Percentiles rank a stretch among this genome's conserved stretches.
These are phyloP conservation scores for Xylophagus ater DNA, from an alignment of 2,888 invertebrate genomes.

Conservation along the genomic window DNA sequence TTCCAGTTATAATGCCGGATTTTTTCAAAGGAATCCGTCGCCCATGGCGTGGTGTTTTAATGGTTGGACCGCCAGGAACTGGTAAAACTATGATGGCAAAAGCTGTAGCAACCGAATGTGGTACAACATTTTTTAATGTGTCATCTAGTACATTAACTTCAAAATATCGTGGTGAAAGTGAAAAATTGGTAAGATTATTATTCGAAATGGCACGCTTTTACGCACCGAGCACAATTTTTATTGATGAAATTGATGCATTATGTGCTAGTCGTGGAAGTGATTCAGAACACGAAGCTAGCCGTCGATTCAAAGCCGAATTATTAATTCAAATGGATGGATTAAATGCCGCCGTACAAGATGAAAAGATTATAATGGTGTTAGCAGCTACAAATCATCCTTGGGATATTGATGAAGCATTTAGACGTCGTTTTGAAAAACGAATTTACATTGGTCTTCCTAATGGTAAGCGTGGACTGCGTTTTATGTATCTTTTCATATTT, in stretches of 20 bases:
- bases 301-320: slow-evolving; percentile 76
- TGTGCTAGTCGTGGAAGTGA: slow-evolving; percentile 73
- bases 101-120: slow-evolving; percentile 82
- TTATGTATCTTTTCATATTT: background rate
- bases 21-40: slow-evolving; percentile 78
- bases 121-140: slow-evolving; percentile 80
- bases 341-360: slow-evolving; percentile 50
- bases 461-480: slow-evolving; percentile 36
- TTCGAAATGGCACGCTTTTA: slow-evolving; percentile 86
- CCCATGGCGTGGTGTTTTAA: slow-evolving; percentile 52
- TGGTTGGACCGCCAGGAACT: slow-evolving; percentile 52
- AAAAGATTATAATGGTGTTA: slow-evolving; percentile 71
- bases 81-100: slow-evolving; percentile 75
- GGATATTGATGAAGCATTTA: slow-evolving; percentile 81
- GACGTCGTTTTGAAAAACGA: slow-evolving; percentile 75
- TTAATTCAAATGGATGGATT: slow-evolving; percentile 86
- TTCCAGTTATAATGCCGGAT: slow-evolving; percentile 79
- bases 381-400: slow-evolving; percentile 89
- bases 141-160: slow-evolving; percentile 78
- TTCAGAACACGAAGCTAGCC: slow-evolving; percentile 78
- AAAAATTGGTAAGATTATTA: slow-evolving; percentile 72
- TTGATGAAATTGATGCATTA: slow-evolving; percentile 82
- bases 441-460: slow-evolving; percentile 80
- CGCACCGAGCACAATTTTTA: slow-evolving; percentile 82
- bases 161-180: slow-evolving; percentile 84